Base-by-base conservation (phyloP, 2,888 invertebrate genomes). In the Barypeithes pellucidus region DNA sequence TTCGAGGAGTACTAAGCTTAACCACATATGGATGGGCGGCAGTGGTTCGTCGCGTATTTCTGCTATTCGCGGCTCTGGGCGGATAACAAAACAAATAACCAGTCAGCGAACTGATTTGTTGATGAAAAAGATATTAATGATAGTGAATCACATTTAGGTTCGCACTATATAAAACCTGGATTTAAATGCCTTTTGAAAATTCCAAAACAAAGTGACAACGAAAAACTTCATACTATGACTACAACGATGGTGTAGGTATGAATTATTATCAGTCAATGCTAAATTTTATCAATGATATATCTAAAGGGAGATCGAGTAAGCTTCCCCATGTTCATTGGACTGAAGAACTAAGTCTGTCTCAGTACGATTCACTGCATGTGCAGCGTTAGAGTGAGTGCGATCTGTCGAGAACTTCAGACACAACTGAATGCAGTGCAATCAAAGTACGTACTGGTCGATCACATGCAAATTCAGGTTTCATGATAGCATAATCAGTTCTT, bases 191-290 rank as follows among this genome's bases (percentile, higher is more conserved):
- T 22, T 18, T 29, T 2, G n/a, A 36, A 39, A 65, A 57, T 59
- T 47, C 65, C 2, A 62, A 67, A 67, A 77, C 78, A 3, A 82
- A 78, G 76, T 82, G 82, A 81, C 88, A 88, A 77, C 90, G 90
- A 62, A 90, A 91, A 65, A 91, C 92, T 18, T 85, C 90, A 68
- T 90, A 92, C 72, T 95, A 95, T 87, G 92, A 93, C 83, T 91
- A 92, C 85, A 95, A 95, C 87, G 95, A 95, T 87, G 93, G 93
- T 78, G 94, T 92, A 85, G 94, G 93, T 63, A 93, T 94, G 82
- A 93, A 94, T 87, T 94, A 90, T 86, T 95, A 95, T 86, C 93
- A 94, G 85, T 95, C 95, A 60, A 94, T 95, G 94, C 91, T 95
- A 81, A 94, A 95, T 86, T 94, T 94, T 83, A 91, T 95, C 79